Evolutionary conservation across 2,113 vertebrate genomes (phyloP).

Genomic region (Seriola dumerili): DNA sequence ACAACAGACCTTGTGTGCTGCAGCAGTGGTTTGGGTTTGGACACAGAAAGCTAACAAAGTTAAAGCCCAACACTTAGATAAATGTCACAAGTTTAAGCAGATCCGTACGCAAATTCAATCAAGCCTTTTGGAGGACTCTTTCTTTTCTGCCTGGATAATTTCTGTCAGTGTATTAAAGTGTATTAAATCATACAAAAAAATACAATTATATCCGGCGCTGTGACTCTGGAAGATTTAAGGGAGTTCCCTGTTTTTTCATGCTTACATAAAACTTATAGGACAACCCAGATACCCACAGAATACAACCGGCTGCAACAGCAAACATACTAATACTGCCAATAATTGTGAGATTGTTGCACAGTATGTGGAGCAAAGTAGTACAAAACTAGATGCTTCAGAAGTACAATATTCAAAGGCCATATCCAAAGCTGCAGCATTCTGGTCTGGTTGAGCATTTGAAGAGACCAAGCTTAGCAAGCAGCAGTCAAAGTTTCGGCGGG

Average conservation of each 20-base stretch:
- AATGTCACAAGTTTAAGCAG: conserved; percentile 77
- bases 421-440: not conserved
- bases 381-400: not conserved
- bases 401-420: not conserved
- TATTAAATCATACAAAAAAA: conserved; percentile 28
- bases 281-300: not conserved
- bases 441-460: not conserved
- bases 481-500: not conserved
- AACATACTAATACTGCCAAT: not conserved
- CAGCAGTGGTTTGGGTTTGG: conserved; percentile 21
- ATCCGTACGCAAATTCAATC: conserved; percentile 69
- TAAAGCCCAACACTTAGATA: conserved; percentile 66
- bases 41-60: conserved; percentile 67
- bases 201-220: not conserved
- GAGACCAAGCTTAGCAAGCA: not conserved
- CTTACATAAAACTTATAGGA: not conserved
- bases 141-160: conserved; percentile 15
- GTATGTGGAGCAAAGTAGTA: not conserved
- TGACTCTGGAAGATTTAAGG: not conserved
- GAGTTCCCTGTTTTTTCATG: not conserved
- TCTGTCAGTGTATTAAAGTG: not conserved
- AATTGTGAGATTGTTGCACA: not conserved
- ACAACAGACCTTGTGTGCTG: conserved; percentile 67
- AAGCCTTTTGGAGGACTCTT: conserved; percentile 38
- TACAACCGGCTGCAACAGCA: not conserved